Base-by-base conservation (phyloP, 2,113 vertebrate genomes). In the Esox niger region DNA sequence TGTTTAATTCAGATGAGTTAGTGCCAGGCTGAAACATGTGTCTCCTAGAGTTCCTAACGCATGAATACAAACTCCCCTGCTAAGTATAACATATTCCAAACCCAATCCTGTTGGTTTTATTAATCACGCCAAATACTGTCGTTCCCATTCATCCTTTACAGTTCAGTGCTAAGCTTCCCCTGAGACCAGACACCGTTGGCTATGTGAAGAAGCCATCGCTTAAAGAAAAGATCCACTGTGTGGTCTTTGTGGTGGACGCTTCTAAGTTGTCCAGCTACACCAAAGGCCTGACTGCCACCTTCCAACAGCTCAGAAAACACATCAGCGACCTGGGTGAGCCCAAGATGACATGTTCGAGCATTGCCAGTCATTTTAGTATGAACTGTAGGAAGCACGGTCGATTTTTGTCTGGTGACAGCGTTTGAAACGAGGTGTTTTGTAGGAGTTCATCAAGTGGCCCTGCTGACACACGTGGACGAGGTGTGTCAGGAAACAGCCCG, bases 261-360 rank as follows among this genome's bases (percentile, higher is more conserved):
- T 70, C 76, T 0, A 81, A 88, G 59, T 21, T 92, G 6, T 2
- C 1, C 23, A 62, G 25, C 21, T 89, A 84, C 66, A 0, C 78
- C 25, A 81, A 83, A 79, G 62, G 78, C 66, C 73, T 88, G 56
- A 56, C 52, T 26, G 52, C 31, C 47, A 68, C 72, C 7, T 87
- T 91, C 76, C 80, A 78, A 25, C 70, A 84, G 64, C 83, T 91
- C 30, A 11, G 88, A 61, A 76, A 90, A 23, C 82, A 86, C 76
- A 90, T 91, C 85, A 85, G 86, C 65, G 87, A 84, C 26, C 78
- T 91, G 62, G 89, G 90, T 91, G 78, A 88, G 85, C n/a, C 9
- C 7, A 61, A 2, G n/a, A 46, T 1, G 35, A 38, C 10, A 13
- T 1, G 4, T 49, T 20, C n/a, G 8, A 49, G 2, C 46, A 49